Percentiles rank a stretch among this genome's conserved stretches.
Conservation (phyloP, 2,888 invertebrate genomes). For the Cantharis lateralis region DNA sequence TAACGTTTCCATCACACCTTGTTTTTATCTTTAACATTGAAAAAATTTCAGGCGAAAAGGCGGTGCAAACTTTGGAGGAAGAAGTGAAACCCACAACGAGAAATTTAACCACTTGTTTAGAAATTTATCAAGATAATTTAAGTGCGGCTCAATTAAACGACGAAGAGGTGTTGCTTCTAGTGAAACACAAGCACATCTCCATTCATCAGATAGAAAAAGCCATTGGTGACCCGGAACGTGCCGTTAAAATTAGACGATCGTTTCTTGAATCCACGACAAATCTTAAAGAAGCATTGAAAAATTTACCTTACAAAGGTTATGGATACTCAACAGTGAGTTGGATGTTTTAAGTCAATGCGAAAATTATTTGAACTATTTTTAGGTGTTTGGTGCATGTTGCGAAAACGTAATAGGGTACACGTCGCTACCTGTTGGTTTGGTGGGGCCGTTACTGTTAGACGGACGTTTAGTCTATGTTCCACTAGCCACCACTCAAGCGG, state of each 20-base stretch:
- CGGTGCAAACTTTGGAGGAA: background rate
- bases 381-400: constrained; percentile 90
- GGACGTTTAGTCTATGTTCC: constrained; percentile 83
- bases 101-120: constrained; percentile 70
- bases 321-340: constrained; percentile 78
- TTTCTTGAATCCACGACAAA: constrained; percentile 66
- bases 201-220: constrained; percentile 86
- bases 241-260: constrained; percentile 80
- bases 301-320: constrained; percentile 82
- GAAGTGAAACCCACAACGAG: background rate
- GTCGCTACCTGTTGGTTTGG: constrained; percentile 94
- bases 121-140: constrained; percentile 73
- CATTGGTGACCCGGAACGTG: constrained; percentile 82
- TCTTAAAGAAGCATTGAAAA: constrained; percentile 65
- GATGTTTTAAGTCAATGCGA: background rate
- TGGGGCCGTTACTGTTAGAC: constrained; percentile 89
- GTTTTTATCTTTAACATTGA: background rate
- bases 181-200: constrained; percentile 80
- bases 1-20: background rate
- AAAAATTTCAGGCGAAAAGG: background rate
- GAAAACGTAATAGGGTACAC: constrained; percentile 98
- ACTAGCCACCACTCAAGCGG: constrained; percentile 99
- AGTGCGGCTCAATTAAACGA: constrained; percentile 77
- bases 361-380: constrained; percentile 14
- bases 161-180: constrained; percentile 80